A percentile compares a stretch with the other conserved stretches of the same genome.
phyloP scores from a whole-genome alignment of 1,140 invertebrate genomes.

The Temnothorax nylanderi region DNA sequence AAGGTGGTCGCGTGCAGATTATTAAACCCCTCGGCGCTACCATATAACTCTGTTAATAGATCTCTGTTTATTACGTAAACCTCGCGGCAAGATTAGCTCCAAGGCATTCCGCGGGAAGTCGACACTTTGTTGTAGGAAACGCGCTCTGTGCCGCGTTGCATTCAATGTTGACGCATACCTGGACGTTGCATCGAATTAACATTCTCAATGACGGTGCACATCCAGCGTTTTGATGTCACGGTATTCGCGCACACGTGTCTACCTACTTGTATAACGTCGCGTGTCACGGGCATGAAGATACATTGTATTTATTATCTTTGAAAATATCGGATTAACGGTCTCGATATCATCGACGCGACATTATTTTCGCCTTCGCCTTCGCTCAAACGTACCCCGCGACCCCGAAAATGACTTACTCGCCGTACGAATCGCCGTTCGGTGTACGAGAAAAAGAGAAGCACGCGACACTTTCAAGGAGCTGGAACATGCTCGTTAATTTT shows the following conservation, averaged over 20 bases:
- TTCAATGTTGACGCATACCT: constrained; percentile 22
- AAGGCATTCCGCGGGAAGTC: constrained; percentile 24
- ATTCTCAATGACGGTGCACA: constrained; percentile 51
- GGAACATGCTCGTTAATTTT: constrained; percentile 71
- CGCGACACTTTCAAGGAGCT: constrained; percentile 66
- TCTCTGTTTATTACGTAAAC: constrained; percentile 17
- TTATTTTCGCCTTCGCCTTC: background rate
- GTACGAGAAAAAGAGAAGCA: constrained; percentile 67
- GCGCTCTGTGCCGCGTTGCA: background rate
- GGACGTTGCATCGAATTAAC: constrained; percentile 44
- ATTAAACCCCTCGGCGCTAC: constrained; percentile 10
- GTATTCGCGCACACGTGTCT: background rate
- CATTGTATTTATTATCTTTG: constrained; percentile 1
- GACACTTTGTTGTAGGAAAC: constrained; percentile 41
- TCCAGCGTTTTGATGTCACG: constrained; percentile 36
- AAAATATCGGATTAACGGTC: background rate
- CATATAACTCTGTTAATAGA: constrained; percentile 5
- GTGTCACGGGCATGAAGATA: background rate
- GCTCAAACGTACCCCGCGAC: background rate
- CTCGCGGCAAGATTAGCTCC: background rate
- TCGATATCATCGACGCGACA: background rate
- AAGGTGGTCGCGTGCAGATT: constrained; percentile 6
- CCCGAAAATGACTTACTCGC: constrained; percentile 31
- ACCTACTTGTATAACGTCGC: background rate
- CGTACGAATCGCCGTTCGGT: constrained; percentile 52